A percentile compares a stretch with the other conserved stretches of the same genome.
phyloP scores from a whole-genome alignment of 2,113 vertebrate genomes.

The Cyrtonyx montezumae region DNA sequence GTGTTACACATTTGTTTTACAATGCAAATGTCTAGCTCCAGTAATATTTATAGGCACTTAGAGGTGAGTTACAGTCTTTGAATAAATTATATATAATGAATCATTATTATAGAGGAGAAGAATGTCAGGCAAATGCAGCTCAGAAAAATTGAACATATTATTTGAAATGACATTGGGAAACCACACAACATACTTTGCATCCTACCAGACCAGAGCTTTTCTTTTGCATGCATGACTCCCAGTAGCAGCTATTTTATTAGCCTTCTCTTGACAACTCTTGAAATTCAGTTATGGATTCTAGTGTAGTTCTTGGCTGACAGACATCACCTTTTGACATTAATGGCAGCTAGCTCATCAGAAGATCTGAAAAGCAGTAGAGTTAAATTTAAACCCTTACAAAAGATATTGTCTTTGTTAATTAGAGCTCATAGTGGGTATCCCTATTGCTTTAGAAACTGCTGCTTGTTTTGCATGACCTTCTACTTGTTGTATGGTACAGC shows the following conservation, averaged over 20 bases:
- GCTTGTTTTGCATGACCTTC: slow-evolving; percentile 2
- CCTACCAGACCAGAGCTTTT: not conserved
- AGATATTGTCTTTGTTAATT: not conserved
- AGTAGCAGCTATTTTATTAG: slow-evolving; percentile 44
- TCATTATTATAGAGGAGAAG: slow-evolving; percentile 48
- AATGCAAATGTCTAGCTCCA: slow-evolving; percentile 50
- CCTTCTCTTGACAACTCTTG: slow-evolving; percentile 38
- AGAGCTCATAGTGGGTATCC: not conserved
- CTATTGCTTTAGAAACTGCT: not conserved
- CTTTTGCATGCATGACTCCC: not conserved
- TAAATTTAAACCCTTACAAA: slow-evolving; percentile 23
- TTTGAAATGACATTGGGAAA: slow-evolving; percentile 25
- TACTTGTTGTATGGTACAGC: not conserved
- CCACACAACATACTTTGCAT: not conserved
- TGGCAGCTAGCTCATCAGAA: slow-evolving; percentile 15
- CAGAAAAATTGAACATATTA: slow-evolving; percentile 39
- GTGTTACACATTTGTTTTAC: slow-evolving; percentile 15
- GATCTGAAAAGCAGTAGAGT: not conserved
- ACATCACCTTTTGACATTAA: slow-evolving; percentile 5
- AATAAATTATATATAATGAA: slow-evolving; percentile 58
- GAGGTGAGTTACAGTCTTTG: slow-evolving; percentile 51
- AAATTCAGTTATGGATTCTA: slow-evolving; percentile 48
- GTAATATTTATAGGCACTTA: slow-evolving; percentile 53
- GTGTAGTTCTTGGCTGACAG: slow-evolving; percentile 49
- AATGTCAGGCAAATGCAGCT: slow-evolving; percentile 19